Percentiles rank a stretch among this genome's conserved stretches.
Evolutionary conservation across 2,113 vertebrate genomes (phyloP).

Genomic region (Alethe diademata): DNA sequence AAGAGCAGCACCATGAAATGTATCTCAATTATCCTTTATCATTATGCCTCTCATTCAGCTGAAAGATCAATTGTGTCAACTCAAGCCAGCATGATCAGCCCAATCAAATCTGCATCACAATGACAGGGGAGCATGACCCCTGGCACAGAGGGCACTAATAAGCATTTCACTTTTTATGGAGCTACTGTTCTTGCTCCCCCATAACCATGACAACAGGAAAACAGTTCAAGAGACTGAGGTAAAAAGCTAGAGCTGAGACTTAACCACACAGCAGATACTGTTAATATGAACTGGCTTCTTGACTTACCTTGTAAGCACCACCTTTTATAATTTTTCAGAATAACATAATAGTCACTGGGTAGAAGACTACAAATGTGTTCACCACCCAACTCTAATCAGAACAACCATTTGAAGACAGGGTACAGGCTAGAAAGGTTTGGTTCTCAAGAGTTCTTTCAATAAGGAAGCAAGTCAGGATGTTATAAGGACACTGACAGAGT

Average conservation of each 20-base stretch:
- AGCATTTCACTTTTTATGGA: not conserved
- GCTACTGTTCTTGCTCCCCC: not conserved
- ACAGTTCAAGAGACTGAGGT: not conserved
- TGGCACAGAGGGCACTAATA: not conserved
- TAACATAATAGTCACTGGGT: not conserved
- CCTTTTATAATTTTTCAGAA: not conserved
- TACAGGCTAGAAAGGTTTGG: not conserved
- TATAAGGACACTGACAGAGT: not conserved
- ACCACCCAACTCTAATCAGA: not conserved
- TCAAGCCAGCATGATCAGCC: not conserved
- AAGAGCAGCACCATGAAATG: not conserved
- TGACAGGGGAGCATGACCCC: not conserved
- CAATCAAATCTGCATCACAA: not conserved
- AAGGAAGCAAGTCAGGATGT: not conserved
- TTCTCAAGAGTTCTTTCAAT: not conserved
- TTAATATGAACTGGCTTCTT: not conserved
- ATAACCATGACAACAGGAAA: constrained; percentile 4
- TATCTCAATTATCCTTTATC: not conserved
- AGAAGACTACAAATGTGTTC: not conserved
- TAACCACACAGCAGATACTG: not conserved
- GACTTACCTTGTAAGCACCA: not conserved
- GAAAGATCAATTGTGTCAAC: not conserved
- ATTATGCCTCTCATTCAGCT: not conserved
- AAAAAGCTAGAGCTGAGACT: not conserved
- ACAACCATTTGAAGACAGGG: not conserved